Evolutionary conservation across 2,797 vertebrate genomes (phyloP), one percentile per base, ranked within the genome.

Genomic region (Triplophysa yarkandensis): DNA sequence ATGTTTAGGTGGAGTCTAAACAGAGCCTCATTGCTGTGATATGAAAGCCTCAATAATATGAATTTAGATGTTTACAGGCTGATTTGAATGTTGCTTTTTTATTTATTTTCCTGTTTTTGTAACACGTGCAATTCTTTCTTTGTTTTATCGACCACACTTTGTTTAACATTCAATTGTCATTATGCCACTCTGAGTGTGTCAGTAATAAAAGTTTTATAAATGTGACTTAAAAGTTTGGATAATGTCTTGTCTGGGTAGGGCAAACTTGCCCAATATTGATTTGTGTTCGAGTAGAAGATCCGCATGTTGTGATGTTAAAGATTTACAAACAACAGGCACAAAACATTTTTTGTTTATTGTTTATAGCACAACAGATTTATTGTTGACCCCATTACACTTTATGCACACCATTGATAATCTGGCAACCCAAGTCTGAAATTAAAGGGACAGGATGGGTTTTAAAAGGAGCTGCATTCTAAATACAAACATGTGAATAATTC

Each of bases 91-190:
- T 74, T 23, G 17, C 30, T 19, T 32, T 66, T 72, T 65, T n/a
- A 74, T 72, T 77, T 74, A 72, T 71, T 72, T 64, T 67, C 62
- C 19, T 11, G 58, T 0, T 61, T 76, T 36, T 19, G 1, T 57
- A 77, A 67, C 41, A 41, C 3, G 41, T 52, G 58, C 61, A 54
- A 65, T 69, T 76, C 32, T 66, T 66, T 23, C 23, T 14, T 61
- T 0, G 2, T 71, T 58, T 62, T 39, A 43, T 43, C 13, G 11
- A 50, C 19, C 28, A 48, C 21, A 4, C 4, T 9, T 36, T 44
- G 14, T 11, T 19, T 74, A 48, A 54, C 68, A 21, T 46, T 8
- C 2, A 6, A 14, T 44, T 3, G 19, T 17, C 27, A 43, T 19
- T 34, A 19, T 9, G 28, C 58, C 9, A 23, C 13, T 54, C 48